These are phyloP conservation scores for Arvicanthis niloticus DNA, from an alignment of 2,113 vertebrate genomes.

Conservation along the genomic window DNA sequence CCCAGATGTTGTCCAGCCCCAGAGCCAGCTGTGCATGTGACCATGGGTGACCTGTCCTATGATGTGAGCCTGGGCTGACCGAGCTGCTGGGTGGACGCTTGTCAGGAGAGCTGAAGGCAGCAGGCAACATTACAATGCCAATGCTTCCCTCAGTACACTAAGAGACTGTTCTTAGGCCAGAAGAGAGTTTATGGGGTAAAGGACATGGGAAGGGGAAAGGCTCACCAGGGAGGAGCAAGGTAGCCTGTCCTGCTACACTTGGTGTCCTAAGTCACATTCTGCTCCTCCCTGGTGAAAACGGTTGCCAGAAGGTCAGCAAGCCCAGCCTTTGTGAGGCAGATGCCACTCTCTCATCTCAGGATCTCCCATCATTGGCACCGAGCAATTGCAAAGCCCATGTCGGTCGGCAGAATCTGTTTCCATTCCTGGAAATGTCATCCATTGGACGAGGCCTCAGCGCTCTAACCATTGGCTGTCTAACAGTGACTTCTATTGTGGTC, in stretches of 20 bases:
- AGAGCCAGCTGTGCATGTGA: background rate
- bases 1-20: background rate
- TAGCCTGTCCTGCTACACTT: background rate
- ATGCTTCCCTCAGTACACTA: background rate
- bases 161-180: background rate
- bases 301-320: background rate
- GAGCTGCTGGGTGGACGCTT: rapidly evolving
- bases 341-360: background rate
- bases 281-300: background rate
- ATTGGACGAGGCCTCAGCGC: background rate
- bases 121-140: too few relatives aligned
- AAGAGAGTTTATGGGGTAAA: background rate
- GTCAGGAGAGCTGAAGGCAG: background rate
- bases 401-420: background rate
- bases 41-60: background rate
- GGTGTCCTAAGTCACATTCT: background rate
- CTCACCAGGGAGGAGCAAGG: background rate
- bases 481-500: background rate
- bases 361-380: background rate
- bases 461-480: background rate
- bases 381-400: background rate
- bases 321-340: background rate
- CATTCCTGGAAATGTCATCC: background rate
- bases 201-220: background rate
- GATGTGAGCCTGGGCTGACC: background rate